Percentiles rank a stretch among this genome's conserved stretches.
phyloP scores from a whole-genome alignment of 2,113 vertebrate genomes.

The Nycticryphes semicollaris region DNA sequence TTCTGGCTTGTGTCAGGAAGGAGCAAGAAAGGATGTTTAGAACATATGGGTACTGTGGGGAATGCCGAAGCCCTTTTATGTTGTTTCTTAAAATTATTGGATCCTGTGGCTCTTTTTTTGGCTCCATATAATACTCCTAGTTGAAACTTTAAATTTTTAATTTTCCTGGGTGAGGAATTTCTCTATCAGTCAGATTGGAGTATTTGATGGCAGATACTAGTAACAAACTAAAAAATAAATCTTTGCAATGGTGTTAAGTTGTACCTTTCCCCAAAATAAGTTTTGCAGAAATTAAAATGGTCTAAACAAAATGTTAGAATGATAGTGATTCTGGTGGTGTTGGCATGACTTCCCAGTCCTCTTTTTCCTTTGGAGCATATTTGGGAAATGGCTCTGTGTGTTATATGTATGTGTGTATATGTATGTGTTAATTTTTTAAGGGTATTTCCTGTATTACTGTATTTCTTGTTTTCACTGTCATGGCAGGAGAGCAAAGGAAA shows the following conservation, averaged over 20 bases:
- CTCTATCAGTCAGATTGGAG: background rate
- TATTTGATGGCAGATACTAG: background rate
- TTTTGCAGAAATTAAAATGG: background rate
- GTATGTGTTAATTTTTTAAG: background rate
- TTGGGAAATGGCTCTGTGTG: background rate
- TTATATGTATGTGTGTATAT: rapidly evolving
- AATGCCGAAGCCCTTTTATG: background rate
- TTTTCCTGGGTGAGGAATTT: background rate
- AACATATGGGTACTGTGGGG: background rate
- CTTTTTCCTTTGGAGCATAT: background rate
- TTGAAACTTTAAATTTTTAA: background rate
- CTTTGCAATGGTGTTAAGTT: background rate
- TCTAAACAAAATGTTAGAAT: background rate
- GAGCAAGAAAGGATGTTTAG: background rate
- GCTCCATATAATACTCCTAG: background rate
- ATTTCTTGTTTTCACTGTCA: background rate
- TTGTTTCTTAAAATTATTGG: background rate
- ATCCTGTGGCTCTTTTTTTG: background rate
- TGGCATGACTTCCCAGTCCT: background rate
- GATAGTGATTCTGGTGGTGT: background rate
- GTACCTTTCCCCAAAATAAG: background rate
- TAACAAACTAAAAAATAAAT: background rate
- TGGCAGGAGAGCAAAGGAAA: background rate
- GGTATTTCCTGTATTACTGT: background rate
- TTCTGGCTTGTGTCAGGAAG: background rate